Base-by-base conservation (phyloP, 30 jellyfish, hydroid and myxozoan genomes). In the Pseudorhiza aurosa region DNA sequence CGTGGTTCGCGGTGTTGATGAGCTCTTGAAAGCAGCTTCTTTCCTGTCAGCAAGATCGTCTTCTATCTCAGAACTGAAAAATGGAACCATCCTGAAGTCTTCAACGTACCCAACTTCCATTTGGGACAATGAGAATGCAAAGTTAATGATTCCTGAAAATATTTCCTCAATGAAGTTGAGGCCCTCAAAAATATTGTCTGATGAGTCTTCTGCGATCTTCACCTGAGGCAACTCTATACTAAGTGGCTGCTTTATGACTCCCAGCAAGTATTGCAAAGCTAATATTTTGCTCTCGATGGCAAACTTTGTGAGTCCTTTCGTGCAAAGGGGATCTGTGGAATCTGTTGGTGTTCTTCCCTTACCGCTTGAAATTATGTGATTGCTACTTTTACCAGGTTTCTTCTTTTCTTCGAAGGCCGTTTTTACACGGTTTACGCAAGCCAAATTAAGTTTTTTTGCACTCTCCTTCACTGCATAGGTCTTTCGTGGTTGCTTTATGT, bases 231-330 rank as follows among this genome's bases (percentile, higher is more conserved):
- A 65, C 42, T 80, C 82, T 2, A 65, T 65, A 50, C 68, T 11
- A 28, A 80, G 46, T 1, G 91, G 84, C 71, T 65, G 91, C 15
- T 33, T 24, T 18, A 44, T 35, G 19, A 65, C 27, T 18, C 84
- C 83, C 37, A 80, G 91, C 18, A 80, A 10, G 28, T 80, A 49
- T 42, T 35, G 58, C 50, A 80, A 27, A 21, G 91, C 65, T 47
- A 21, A 14, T 9, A 68, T 26, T 2, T 57, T 73, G 8, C 15
- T 10, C 49, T 15, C 67, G 22, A 68, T 68, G 22, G 37, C 35
- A 53, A 53, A 21, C 67, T 53, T 4, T 53, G 22, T 53, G 36
- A 33, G 24, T 1, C 37, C 10, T 21, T n/a, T 53, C 14, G n/a
- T n/a, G n/a, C n/a, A n/a, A n/a, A n/a, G n/a, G n/a, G n/a, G n/a